Percentiles rank a stretch among this genome's conserved stretches.
Evolutionary conservation across 2,113 vertebrate genomes (phyloP).

Genomic region (Macaca mulatta): DNA sequence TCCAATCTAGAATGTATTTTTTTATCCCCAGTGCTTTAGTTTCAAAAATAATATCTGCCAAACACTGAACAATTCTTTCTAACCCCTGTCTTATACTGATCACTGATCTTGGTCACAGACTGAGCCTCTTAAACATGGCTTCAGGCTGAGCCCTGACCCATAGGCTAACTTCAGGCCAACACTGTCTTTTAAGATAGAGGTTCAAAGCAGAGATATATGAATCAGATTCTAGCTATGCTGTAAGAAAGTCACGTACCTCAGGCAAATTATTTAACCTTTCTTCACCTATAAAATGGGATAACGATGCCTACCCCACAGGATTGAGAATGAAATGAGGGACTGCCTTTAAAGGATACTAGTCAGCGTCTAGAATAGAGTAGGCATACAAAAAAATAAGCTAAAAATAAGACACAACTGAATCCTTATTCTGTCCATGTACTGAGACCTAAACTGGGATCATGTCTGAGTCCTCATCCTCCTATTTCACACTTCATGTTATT

Average conservation of each 20-base stretch:
- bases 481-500: background rate
- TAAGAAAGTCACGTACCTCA: background rate
- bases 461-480: background rate
- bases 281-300: background rate
- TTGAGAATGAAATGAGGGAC: background rate
- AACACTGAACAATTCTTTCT: background rate
- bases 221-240: background rate
- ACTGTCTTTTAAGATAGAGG: background rate
- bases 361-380: background rate
- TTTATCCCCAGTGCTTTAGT: background rate
- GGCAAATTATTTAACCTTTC: background rate
- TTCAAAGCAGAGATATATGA: background rate
- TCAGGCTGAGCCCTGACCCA: background rate
- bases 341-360: background rate
- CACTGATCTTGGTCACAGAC: background rate
- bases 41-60: conserved; percentile 4
- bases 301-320: background rate
- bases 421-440: background rate
- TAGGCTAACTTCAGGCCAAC: background rate
- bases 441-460: background rate
- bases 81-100: background rate
- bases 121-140: background rate
- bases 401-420: background rate
- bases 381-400: background rate
- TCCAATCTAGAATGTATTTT: background rate